Conservation (phyloP, 2,113 vertebrate species). For the Elgaria multicarinata region DNA sequence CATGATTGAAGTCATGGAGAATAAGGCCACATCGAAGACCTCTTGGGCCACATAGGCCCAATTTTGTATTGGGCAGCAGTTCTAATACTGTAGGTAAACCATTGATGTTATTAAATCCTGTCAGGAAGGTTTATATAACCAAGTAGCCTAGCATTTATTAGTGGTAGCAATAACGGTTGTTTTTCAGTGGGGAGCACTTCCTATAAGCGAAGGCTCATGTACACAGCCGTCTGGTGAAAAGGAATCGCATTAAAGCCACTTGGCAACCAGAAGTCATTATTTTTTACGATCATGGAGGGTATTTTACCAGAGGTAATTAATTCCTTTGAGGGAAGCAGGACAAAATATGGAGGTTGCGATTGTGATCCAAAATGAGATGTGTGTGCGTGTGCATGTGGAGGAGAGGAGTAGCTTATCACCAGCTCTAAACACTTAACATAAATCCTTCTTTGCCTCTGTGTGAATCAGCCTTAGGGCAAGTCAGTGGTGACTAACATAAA, state of each 20-base stretch:
- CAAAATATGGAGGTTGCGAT: not conserved
- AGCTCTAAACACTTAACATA: not conserved
- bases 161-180: constrained; percentile 28
- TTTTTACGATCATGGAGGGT: constrained; percentile 7
- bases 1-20: not conserved
- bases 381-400: not conserved
- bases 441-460: not conserved
- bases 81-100: not conserved
- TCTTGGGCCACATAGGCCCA: constrained; percentile 17
- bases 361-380: not conserved
- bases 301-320: constrained; percentile 18
- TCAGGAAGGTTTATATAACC: constrained; percentile 22
- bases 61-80: constrained; percentile 2
- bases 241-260: not conserved
- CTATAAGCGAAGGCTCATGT: constrained; percentile 7
- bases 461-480: not conserved
- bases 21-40: not conserved
- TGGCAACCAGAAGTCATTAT: constrained; percentile 22
- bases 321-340: constrained; percentile 6
- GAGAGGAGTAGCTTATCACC: too few species aligned
- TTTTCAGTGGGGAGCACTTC: constrained; percentile 27
- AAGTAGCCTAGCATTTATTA: constrained; percentile 13
- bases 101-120: constrained; percentile 21
- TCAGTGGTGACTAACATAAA: not conserved
- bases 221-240: not conserved